phyloP scores from a whole-genome alignment of 2,797 vertebrate genomes.

The Melanotaenia nigrans region DNA sequence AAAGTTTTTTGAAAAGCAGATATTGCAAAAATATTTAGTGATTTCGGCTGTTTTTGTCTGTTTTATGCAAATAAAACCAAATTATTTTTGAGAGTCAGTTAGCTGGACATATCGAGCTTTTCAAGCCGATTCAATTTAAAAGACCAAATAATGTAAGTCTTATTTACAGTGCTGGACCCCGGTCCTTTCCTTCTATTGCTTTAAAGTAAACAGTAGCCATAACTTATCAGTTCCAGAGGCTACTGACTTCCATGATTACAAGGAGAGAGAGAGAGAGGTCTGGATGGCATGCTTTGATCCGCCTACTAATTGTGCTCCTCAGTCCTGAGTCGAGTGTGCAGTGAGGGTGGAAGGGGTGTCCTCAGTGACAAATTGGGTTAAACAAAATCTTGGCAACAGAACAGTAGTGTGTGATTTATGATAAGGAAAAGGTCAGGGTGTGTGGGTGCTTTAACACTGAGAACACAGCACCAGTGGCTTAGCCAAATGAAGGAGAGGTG shows the following conservation, averaged over 20 bases:
- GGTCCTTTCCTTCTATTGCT: constrained; percentile 18
- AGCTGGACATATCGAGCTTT: neutral
- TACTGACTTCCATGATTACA: constrained; percentile 65
- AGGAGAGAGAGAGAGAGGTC: constrained; percentile 48
- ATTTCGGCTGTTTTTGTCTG: neutral
- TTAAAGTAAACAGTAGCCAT: constrained; percentile 30
- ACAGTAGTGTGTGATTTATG: constrained; percentile 80
- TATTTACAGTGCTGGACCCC: neutral
- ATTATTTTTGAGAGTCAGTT: neutral
- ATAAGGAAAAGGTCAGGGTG: constrained; percentile 78
- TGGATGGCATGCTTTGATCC: constrained; percentile 76
- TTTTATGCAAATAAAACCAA: neutral
- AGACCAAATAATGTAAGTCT: neutral
- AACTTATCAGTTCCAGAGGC: constrained; percentile 61
- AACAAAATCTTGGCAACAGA: constrained; percentile 81
- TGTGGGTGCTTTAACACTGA: constrained; percentile 47
- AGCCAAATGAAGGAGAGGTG: constrained; percentile 52
- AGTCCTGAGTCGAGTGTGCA: constrained; percentile 48
- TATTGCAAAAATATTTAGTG: neutral
- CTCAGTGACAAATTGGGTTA: constrained; percentile 83
- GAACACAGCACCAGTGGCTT: constrained; percentile 37
- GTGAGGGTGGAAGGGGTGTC: constrained; percentile 58
- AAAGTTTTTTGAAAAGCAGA: neutral
- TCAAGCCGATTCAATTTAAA: neutral
- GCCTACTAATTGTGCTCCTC: constrained; percentile 69